Conservation (phyloP, 1,140 invertebrate genomes). For the Drosophila triauraria region DNA sequence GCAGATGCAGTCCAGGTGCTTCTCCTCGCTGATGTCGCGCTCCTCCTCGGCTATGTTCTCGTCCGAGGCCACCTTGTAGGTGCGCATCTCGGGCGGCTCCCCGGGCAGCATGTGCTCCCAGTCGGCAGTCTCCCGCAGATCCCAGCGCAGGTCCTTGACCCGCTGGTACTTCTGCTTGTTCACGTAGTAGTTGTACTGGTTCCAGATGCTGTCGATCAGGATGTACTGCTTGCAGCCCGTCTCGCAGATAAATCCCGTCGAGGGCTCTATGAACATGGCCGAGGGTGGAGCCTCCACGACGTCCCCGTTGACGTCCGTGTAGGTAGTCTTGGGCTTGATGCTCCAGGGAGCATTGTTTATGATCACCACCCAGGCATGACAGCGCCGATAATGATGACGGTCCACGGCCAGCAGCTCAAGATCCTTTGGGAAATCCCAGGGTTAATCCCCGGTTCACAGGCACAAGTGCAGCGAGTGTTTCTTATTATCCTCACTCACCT, state of each 20-base stretch:
- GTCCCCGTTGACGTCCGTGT: conserved; percentile 70
- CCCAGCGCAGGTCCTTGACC: conserved; percentile 86
- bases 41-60: conserved; percentile 75
- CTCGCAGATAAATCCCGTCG: conserved; percentile 89
- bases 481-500: conserved; percentile 34
- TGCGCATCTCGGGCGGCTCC: conserved; percentile 86
- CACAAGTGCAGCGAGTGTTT: conserved; percentile 4
- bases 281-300: conserved; percentile 55
- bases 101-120: conserved; percentile 91
- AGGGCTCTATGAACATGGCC: conserved; percentile 93
- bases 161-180: conserved; percentile 87
- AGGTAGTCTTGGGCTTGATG: conserved; percentile 68
- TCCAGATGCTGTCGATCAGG: conserved; percentile 94
- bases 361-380: conserved; percentile 94
- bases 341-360: conserved; percentile 85
- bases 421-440: conserved; percentile 85
- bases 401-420: conserved; percentile 90
- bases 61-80: conserved; percentile 76
- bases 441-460: conserved; percentile 1
- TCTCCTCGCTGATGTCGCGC: conserved; percentile 86
- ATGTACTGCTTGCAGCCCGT: conserved; percentile 89
- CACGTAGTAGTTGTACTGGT: conserved; percentile 94
- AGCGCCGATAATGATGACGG: conserved; percentile 89
- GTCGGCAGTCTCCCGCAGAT: conserved; percentile 87
- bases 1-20: conserved; percentile 92